phyloP scores from a whole-genome alignment of 2,797 vertebrate species.

The Danio aesculapii region DNA sequence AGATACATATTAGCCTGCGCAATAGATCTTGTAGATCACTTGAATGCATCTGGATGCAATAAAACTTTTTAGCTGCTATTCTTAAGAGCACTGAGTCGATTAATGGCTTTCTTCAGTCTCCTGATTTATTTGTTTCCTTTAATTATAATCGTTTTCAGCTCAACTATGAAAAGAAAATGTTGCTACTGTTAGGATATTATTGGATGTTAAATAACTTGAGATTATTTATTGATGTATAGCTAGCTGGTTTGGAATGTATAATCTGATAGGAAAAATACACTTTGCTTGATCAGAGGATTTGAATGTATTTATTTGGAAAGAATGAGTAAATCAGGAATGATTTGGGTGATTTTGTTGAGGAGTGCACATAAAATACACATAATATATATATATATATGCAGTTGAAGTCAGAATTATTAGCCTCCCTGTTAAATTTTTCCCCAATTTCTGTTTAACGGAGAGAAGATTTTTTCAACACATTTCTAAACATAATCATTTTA shows the following conservation, averaged over 20 bases:
- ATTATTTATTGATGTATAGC: neutral
- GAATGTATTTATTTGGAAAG: neutral
- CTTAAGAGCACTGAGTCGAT: neutral
- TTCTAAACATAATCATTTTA: no score
- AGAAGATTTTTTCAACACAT: no score
- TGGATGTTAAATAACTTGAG: no score
- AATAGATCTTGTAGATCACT: conserved; percentile 19
- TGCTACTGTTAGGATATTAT: neutral
- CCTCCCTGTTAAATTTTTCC: no score
- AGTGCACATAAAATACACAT: no score
- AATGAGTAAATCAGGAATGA: no score
- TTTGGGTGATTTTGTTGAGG: no score
- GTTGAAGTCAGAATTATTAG: no score
- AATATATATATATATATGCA: no score
- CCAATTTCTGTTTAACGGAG: no score
- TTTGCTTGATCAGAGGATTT: neutral
- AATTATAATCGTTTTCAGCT: neutral
- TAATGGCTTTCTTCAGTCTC: neutral
- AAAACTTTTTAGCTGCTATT: conserved; percentile 27
- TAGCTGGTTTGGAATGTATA: neutral
- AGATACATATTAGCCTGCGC: conserved; percentile 3
- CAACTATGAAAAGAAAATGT: neutral
- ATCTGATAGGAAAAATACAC: neutral
- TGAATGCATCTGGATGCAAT: neutral
- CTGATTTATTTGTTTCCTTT: neutral